Base-by-base conservation (phyloP, 92 coral and sea anemone species). In the Siderastrea radians region DNA sequence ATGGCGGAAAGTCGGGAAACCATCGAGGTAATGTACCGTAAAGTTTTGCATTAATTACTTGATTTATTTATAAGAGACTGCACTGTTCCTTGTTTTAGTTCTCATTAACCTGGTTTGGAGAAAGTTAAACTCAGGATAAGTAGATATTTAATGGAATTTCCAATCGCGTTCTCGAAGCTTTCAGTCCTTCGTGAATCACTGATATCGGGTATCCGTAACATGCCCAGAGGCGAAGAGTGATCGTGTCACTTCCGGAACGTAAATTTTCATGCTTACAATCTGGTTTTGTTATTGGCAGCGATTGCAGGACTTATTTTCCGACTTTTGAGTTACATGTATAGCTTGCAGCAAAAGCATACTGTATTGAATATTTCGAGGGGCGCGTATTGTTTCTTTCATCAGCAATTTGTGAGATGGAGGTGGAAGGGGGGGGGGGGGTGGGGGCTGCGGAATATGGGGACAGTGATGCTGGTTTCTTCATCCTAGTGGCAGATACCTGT, bases 1-100 rank as follows among this genome's bases (percentile, higher is more conserved):
- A 92, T 92, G 95, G 95, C 93, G 82, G 95, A 92, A 74, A 68
- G 68, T 61, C 86, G 38, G 54, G 87, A 59, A 61, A 16, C 70
- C 50, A 53, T 55, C 47, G 80, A 84, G 80, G 87, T 84, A 74
- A 13, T 60, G 49, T 59, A 59, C 44, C n/a, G 10, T 62, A 57
- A 49, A 71, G 48, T 53, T 68, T 54, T 69, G 54, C 45, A 81
- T 68, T 81, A 54, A 69, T 81, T 81, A 81, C 63, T 11, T 48
- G 43, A 14, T 69, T 81, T n/a, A 16, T 11, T 9, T 48, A 48
- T 57, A 6, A 16, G 77, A 48, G 48, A 69, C 55, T 49, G 47
- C 8, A 13, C 5, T 53, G 16, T 2, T 43, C 54, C 17, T 38
- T n/a, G 74, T 12, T 54, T 54, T 57, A 13, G 16, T 43, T 70